Evolutionary conservation across 2,113 vertebrate genomes (phyloP).

Genomic region (Heterotilapia buettikoferi): DNA sequence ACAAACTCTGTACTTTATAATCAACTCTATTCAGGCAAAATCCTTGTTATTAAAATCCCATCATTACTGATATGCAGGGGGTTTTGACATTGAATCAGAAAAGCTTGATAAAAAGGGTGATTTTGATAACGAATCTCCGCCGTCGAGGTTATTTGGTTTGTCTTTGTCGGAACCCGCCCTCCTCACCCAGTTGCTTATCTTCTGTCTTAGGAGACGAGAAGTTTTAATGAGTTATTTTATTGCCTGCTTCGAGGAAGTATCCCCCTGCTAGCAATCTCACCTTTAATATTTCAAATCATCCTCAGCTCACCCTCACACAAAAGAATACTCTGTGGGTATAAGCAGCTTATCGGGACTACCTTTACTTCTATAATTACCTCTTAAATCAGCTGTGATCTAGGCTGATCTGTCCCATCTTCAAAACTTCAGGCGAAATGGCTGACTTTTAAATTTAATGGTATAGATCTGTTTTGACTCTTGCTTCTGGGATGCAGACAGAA

Average conservation of each 20-base stretch:
- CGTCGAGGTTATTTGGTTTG: constrained; percentile 37
- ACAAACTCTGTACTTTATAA: neutral
- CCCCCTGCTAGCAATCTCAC: constrained; percentile 45
- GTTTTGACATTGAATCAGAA: constrained; percentile 38
- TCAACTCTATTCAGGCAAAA: neutral
- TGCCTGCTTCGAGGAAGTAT: constrained; percentile 35
- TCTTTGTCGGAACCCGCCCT: constrained; percentile 26
- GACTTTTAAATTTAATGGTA: neutral
- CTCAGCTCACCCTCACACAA: constrained; percentile 7
- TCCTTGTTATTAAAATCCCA: constrained; percentile 31
- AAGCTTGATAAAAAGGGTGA: neutral
- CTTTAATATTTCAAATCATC: constrained; percentile 56
- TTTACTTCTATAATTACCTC: constrained; percentile 40
- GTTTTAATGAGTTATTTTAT: constrained; percentile 74
- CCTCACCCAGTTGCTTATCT: constrained; percentile 50
- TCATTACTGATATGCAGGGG: neutral
- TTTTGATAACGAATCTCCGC: constrained; percentile 35
- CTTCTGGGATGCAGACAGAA: neutral
- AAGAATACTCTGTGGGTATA: neutral
- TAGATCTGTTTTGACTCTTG: constrained; percentile 5
- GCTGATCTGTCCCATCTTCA: neutral
- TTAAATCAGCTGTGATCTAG: constrained; percentile 1
- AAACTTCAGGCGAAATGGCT: neutral
- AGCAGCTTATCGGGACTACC: constrained; percentile 3
- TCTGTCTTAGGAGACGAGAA: constrained; percentile 48